Evolutionary conservation across 2,888 invertebrate species (phyloP).

Genomic region (Bibio marci): DNA sequence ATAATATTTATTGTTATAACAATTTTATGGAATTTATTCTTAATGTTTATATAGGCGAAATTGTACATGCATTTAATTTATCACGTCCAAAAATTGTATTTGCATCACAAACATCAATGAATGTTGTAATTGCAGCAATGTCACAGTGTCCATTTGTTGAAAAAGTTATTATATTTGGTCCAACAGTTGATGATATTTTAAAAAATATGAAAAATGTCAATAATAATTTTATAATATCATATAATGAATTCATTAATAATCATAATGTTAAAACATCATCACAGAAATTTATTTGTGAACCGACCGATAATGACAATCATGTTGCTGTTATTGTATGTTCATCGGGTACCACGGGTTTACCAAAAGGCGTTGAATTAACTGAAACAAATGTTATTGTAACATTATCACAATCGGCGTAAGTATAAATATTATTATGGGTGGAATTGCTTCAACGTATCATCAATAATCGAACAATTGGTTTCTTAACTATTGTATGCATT

Average conservation of each 20-base stretch:
- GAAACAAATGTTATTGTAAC: slow-evolving; percentile 42
- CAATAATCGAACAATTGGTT: too few species aligned
- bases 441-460: too few species aligned
- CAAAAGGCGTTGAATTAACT: slow-evolving; percentile 60
- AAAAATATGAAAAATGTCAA: slow-evolving; percentile 5
- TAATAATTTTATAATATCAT: too few species aligned
- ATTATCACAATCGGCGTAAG: slow-evolving; percentile 17
- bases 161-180: slow-evolving; percentile 39
- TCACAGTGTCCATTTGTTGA: slow-evolving; percentile 34
- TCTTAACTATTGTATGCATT: too few species aligned
- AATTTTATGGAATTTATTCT: too few species aligned
- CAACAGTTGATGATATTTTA: slow-evolving; percentile 20
- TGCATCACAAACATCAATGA: slow-evolving; percentile 39
- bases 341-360: slow-evolving; percentile 64
- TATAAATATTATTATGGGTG: neutral
- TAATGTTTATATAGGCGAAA: slow-evolving; percentile 35
- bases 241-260: too few species aligned
- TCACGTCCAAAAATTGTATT: slow-evolving; percentile 55
- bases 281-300: neutral
- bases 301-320: neutral
- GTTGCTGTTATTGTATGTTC: slow-evolving; percentile 48
- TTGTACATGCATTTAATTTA: slow-evolving; percentile 46
- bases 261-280: neutral
- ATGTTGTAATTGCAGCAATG: slow-evolving; percentile 36
- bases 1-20: too few species aligned